Evolutionary conservation across 2,888 invertebrate species (phyloP).

Genomic region (Ornithoptera alexandrae): DNA sequence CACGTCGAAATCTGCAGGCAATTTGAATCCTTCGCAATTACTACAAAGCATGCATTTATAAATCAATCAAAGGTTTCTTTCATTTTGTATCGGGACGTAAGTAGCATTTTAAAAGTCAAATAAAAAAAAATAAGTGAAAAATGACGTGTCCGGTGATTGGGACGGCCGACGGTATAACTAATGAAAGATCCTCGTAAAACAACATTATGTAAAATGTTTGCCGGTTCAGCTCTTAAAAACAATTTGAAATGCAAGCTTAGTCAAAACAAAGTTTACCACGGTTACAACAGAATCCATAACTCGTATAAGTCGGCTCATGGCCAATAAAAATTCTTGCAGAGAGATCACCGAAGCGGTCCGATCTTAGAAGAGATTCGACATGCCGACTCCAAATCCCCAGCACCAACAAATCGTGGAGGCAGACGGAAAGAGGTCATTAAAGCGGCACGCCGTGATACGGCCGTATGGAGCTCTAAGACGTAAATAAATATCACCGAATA

Average conservation of each 20-base stretch:
- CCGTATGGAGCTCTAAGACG: conserved; percentile 48
- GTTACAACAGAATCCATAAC: neutral
- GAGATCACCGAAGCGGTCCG: neutral
- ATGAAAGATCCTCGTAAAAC: no score
- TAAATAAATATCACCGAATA: conserved; percentile 60
- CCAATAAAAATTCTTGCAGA: conserved; percentile 3
- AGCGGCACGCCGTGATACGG: conserved; percentile 47
- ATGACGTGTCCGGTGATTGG: no score
- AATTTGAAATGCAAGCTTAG: no score
- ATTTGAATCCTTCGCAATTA: conserved; percentile 1
- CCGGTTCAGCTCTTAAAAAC: no score
- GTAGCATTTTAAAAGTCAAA: no score
- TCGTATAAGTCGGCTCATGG: neutral
- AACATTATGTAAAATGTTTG: no score
- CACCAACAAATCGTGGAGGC: conserved; percentile 24
- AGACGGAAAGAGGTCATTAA: conserved; percentile 57
- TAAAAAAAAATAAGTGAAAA: no score
- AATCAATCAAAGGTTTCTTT: conserved; percentile 3
- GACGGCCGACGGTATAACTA: no score
- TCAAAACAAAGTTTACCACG: no score
- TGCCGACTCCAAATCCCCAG: conserved; percentile 1
- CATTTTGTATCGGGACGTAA: no score
- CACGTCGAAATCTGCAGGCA: neutral
- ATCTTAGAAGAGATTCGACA: conserved; percentile 1
- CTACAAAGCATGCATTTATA: neutral